Evolutionary conservation across 1,140 invertebrate genomes (phyloP), one percentile per base, ranked within the genome.

Genomic region (Globodera ellingtonae): DNA sequence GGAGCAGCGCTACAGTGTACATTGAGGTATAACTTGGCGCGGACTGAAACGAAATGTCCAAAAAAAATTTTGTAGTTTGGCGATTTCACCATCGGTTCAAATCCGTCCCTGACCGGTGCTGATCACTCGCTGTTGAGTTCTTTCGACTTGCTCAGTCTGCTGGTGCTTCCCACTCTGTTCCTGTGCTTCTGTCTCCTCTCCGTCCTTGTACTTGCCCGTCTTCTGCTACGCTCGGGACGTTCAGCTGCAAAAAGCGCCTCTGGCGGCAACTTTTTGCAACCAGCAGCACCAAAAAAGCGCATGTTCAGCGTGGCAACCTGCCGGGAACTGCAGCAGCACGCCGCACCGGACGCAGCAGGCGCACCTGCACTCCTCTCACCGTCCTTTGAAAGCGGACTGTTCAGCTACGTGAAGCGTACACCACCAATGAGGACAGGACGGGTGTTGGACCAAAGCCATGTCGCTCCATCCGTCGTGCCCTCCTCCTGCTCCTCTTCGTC

Each of bases 241-340:
- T 15, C 67, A 15, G 21, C 46, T 6, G 67, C 67, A 2, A 70
- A 70, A 47, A 69, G 9, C 4, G 66, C 21, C 59, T 13, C 13
- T 8, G 67, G 67, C 67, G 18, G 21, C 35, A 18, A 70, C 24
- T 70, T 70, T 70, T 70, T 70, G n/a, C 24, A 21, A 1, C 67
- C 67, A 15, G 67, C 46, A 70, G 67, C 46, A 18, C 67, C 67
- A 35, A 70, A 70, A 70, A 70, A 70, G 67, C 67, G 67, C 9
- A 70, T 70, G 67, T 70, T 70, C 35, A 70, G 67, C 67, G 67
- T 70, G 21, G 24, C 67, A n/a, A 70, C 35, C n/a, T 70, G 67
- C 67, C n/a, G 67, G 67, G 67, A 70, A 47, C 67, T 70, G 10
- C 67, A 70, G 35, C 67, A 18, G 24, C 46, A 35, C 9, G n/a